A percentile compares a stretch with the other conserved stretches of the same genome.
Evolutionary conservation across 2,888 invertebrate genomes (phyloP).

Genomic region (Cyrtodaria siliqua): DNA sequence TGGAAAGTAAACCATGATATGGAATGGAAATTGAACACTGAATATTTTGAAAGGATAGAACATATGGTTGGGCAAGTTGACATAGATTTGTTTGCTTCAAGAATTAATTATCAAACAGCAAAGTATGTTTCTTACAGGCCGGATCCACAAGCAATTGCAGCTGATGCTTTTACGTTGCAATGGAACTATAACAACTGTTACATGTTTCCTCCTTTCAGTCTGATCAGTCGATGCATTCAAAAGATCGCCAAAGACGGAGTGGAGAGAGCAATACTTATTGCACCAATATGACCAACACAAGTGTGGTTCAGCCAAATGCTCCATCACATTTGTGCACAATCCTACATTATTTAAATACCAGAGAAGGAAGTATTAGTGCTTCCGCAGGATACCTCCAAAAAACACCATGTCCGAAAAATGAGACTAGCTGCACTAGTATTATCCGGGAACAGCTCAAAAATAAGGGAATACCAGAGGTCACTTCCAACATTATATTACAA

Average conservation of each 20-base stretch:
- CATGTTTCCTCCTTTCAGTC: constrained; percentile 9
- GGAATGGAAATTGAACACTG: background rate
- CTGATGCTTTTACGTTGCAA: no score
- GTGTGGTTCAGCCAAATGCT: constrained; percentile 4
- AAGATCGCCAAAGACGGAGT: constrained; percentile 2
- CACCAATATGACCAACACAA: constrained; percentile 13
- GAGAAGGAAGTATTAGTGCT: background rate
- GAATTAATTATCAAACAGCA: no score
- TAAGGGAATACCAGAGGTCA: constrained; percentile 1
- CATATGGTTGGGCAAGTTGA: no score
- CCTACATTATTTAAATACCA: constrained; percentile 4
- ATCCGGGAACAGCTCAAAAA: constrained; percentile 1
- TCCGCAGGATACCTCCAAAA: no score
- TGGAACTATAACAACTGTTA: no score
- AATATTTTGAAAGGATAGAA: no score
- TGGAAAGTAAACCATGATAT: background rate
- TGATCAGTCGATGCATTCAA: background rate
- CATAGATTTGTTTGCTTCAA: no score
- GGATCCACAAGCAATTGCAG: no score
- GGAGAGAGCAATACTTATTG: background rate
- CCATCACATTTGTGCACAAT: constrained; percentile 2
- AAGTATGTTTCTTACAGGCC: no score
- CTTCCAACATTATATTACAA: background rate
- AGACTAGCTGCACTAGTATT: background rate
- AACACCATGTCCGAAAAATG: no score